Percentiles rank a stretch among this genome's conserved stretches.
Conservation (phyloP, 2,113 vertebrate species). For the Ceyx cyanopectus region DNA sequence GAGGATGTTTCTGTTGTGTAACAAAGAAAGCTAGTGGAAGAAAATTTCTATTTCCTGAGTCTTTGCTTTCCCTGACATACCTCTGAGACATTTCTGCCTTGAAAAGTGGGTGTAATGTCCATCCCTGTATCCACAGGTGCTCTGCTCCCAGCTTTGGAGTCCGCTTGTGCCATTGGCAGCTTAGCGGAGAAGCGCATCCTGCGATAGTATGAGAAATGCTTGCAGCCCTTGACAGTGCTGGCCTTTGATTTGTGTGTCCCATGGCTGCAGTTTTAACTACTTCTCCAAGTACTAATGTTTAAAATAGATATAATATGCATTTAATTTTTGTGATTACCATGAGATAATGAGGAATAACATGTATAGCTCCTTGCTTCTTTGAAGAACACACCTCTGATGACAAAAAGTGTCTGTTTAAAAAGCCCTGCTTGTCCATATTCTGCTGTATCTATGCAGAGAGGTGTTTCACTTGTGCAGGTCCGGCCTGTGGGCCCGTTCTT, state of each 20-base stretch:
- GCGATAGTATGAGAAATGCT: background rate
- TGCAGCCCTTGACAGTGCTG: background rate
- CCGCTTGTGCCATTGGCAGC: background rate
- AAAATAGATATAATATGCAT: background rate
- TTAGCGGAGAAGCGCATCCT: background rate
- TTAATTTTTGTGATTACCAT: background rate
- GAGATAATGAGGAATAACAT: background rate
- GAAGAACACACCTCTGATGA: background rate
- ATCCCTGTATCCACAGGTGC: background rate
- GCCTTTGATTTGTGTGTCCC: background rate
- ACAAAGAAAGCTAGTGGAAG: background rate
- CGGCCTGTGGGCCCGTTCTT: accelerated
- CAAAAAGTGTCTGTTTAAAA: background rate
- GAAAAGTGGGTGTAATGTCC: background rate
- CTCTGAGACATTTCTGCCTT: background rate
- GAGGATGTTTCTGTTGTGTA: background rate
- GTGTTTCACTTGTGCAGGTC: background rate
- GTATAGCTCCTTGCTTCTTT: background rate
- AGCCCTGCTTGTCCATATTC: background rate
- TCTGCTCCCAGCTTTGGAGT: background rate
- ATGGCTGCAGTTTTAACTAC: background rate
- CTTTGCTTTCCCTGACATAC: background rate
- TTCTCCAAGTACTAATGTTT: background rate
- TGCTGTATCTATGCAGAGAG: background rate
- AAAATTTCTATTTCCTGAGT: background rate